These are phyloP conservation scores for Leontopithecus rosalia DNA, from an alignment of 2,797 vertebrate species.

Conservation along the genomic window DNA sequence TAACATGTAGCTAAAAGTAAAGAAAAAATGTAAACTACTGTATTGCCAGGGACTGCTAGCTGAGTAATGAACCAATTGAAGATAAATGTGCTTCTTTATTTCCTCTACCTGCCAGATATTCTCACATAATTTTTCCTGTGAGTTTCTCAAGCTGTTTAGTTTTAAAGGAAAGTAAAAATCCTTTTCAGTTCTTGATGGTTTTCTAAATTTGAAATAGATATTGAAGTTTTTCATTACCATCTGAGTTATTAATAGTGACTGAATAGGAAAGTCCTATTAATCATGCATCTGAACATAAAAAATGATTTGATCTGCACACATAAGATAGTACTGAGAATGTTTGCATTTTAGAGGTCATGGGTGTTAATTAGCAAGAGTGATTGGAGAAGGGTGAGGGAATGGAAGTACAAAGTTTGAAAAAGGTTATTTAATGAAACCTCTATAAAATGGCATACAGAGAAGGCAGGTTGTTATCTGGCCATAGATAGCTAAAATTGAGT, in stretches of 20 bases:
- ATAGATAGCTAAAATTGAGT: neutral
- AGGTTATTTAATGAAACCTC: neutral
- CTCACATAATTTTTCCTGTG: neutral
- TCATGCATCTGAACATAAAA: neutral
- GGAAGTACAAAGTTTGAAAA: neutral
- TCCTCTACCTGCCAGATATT: neutral
- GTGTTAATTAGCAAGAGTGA: neutral
- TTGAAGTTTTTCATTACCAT: conserved; percentile 8
- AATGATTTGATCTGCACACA: neutral
- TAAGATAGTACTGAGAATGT: neutral
- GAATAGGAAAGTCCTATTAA: neutral
- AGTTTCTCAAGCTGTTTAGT: conserved; percentile 4
- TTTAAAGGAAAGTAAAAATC: conserved; percentile 12
- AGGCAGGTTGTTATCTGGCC: neutral
- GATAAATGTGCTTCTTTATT: neutral
- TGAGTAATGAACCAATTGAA: neutral
- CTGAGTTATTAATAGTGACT: neutral
- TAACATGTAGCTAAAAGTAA: neutral
- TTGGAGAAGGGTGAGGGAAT: neutral
- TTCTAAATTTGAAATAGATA: conserved; percentile 34
- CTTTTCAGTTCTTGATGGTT: neutral
- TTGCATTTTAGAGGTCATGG: neutral
- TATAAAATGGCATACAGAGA: neutral
- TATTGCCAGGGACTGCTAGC: neutral
- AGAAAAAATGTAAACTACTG: neutral